Percentiles rank a stretch among this genome's conserved stretches.
These are phyloP conservation scores for Poecilia gillii DNA, from an alignment of 2,797 vertebrate genomes.

Conservation along the genomic window DNA sequence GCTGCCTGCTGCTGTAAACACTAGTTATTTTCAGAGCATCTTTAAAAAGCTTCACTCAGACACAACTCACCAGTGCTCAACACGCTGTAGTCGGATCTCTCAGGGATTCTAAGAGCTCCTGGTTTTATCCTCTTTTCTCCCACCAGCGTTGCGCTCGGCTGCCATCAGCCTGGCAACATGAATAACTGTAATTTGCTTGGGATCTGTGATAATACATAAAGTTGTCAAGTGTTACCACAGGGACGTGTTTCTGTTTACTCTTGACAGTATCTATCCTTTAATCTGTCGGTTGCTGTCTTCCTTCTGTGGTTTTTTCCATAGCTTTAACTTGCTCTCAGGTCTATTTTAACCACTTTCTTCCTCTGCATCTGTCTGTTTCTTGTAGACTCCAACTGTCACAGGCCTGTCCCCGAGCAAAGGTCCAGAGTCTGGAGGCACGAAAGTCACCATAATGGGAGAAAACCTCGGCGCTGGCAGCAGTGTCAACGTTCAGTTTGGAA, in stretches of 20 bases:
- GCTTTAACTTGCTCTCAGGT: constrained; percentile 5
- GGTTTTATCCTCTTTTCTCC: constrained; percentile 50
- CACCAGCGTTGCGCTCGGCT: constrained; percentile 33
- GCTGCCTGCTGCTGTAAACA: constrained; percentile 64
- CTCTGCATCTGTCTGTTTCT: constrained; percentile 27
- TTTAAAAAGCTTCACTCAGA: constrained; percentile 61
- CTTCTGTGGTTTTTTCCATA: neutral
- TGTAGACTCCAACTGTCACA: constrained; percentile 88
- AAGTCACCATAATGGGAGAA: constrained; percentile 93
- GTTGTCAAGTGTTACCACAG: constrained; percentile 28
- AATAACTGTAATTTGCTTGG: constrained; percentile 59
- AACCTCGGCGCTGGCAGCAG: constrained; percentile 93
- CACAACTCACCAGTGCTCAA: constrained; percentile 39
- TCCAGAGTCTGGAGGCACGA: constrained; percentile 95
- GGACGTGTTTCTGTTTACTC: constrained; percentile 29
- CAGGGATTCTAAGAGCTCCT: constrained; percentile 62
- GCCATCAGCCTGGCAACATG: constrained; percentile 35
- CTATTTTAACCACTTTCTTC: constrained; percentile 14
- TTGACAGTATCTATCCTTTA: constrained; percentile 21
- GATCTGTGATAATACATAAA: constrained; percentile 40
- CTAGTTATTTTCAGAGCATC: constrained; percentile 66
- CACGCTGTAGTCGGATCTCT: constrained; percentile 51
- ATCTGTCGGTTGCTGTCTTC: constrained; percentile 14
- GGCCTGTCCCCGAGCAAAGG: constrained; percentile 90
- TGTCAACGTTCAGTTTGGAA: constrained; percentile 90